Conservation (phyloP, 2,797 vertebrate genomes). For the Sebastes aleutianus region DNA sequence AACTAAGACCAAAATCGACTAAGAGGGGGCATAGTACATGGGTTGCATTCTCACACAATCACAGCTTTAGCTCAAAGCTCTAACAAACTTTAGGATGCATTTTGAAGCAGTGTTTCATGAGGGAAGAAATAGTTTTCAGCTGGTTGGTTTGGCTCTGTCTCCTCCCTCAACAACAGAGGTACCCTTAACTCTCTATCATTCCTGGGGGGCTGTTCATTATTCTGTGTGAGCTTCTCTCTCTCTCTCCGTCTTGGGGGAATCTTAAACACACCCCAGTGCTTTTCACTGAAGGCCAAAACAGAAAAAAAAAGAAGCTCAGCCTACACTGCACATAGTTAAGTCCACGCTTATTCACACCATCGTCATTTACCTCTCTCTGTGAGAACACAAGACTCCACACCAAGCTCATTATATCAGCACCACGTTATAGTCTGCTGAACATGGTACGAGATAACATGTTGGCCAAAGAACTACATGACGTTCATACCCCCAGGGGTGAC, state of each 20-base stretch:
- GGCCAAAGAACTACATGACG: slow-evolving; percentile 26
- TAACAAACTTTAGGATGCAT: slow-evolving; percentile 15
- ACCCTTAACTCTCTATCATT: neutral
- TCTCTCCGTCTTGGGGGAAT: neutral
- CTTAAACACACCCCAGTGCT: neutral
- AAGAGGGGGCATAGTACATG: too few relatives aligned
- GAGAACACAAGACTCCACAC: slow-evolving; percentile 15
- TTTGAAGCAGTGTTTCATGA: neutral
- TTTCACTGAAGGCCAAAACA: slow-evolving; percentile 19
- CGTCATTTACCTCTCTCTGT: slow-evolving; percentile 8
- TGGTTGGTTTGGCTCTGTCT: neutral
- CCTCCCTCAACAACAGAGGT: neutral
- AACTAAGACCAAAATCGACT: too few relatives aligned
- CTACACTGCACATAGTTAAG: neutral
- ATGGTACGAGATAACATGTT: slow-evolving; percentile 5
- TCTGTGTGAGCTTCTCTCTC: neutral
- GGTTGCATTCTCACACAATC: neutral
- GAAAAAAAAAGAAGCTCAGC: neutral
- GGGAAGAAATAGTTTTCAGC: neutral
- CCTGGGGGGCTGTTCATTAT: neutral
- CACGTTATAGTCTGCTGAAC: slow-evolving; percentile 8
- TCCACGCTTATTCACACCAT: slow-evolving; percentile 22
- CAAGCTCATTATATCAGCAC: slow-evolving; percentile 37
- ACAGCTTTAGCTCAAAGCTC: slow-evolving; percentile 2
- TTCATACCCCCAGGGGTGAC: slow-evolving; percentile 13